Percentiles rank a stretch among this genome's conserved stretches.
These are phyloP conservation scores for Euura lappo DNA, from an alignment of 1,140 invertebrate genomes.

Conservation along the genomic window DNA sequence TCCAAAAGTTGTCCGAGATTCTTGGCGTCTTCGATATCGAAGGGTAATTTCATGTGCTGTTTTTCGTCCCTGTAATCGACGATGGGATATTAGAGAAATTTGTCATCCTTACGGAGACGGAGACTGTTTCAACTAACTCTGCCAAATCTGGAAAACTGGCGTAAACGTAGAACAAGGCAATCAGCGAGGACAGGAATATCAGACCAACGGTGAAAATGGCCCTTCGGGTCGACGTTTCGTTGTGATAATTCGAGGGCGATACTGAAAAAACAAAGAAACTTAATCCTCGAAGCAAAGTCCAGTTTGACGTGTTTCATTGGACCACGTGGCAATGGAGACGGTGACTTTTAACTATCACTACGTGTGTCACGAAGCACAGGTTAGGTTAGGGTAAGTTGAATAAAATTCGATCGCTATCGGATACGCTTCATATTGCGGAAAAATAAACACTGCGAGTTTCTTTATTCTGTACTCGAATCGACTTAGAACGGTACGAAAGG, in stretches of 20 bases:
- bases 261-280: constrained; percentile 4
- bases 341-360: no score
- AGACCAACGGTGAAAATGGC: constrained; percentile 64
- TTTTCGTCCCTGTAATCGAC: constrained; percentile 81
- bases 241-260: constrained; percentile 8
- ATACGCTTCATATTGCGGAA: no score
- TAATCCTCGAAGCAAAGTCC: no score
- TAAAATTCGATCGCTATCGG: no score
- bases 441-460: no score
- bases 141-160: constrained; percentile 82
- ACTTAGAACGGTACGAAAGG: no score
- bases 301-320: no score
- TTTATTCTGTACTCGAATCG: no score
- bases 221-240: constrained; percentile 59
- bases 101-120: constrained; percentile 4
- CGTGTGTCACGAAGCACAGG: no score
- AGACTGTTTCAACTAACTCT: constrained; percentile 69
- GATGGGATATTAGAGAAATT: constrained; percentile 20
- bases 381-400: no score
- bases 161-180: constrained; percentile 71
- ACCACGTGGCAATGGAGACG: no score
- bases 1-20: constrained; percentile 89
- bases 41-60: constrained; percentile 88
- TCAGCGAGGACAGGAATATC: constrained; percentile 71
- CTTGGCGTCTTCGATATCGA: constrained; percentile 96